Evolutionary conservation across 2,888 invertebrate genomes (phyloP), one percentile per base, ranked within the genome.

Genomic region (Lydus trimaculatus): DNA sequence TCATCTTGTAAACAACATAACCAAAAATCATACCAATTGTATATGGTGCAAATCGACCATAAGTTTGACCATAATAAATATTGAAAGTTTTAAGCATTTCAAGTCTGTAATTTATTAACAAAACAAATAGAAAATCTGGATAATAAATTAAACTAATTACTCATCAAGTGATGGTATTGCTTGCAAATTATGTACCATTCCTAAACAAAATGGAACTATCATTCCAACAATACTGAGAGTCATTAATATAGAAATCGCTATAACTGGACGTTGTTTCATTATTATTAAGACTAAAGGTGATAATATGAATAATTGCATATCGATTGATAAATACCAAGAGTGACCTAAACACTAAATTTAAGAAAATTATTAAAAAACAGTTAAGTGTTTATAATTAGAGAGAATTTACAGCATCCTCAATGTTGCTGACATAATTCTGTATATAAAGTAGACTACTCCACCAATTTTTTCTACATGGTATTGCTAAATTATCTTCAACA

Each of bases 261-360:
- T 33, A 58, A 59, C 81, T 5, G 82, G 83, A 73, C 78, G 80
- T 64, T 77, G 80, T 66, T 84, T 85, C 17, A 88, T 73, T 0
- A 88, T 86, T 68, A 87, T 85, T 1, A 89, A 80, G 61, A 89
- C 79, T 2, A 89, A 71, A 2, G 89, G 89, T 2, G 89, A 87
- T n/a, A 89, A 70, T 74, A 87, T 82, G 75, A 87, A 89, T 33
- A 89, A 77, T 76, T 89, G 89, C 77, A 87, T 89, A 72, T 89
- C 89, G 13, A 89, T 87, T 2, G 88, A 86, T 58, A 89, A 79
- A 74, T 89, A 89, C 89, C 89, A 89, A 0, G 87, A 85, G 73
- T 88, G 89, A 25, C 83, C 82, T 43, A 89, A 77, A 76, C 89
- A 89, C 75, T 76, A 62, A 59, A 75, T 72, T 33, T n/a, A 63